These are phyloP conservation scores for Mimas tiliae DNA, from an alignment of 2,888 invertebrate species.

Conservation along the genomic window DNA sequence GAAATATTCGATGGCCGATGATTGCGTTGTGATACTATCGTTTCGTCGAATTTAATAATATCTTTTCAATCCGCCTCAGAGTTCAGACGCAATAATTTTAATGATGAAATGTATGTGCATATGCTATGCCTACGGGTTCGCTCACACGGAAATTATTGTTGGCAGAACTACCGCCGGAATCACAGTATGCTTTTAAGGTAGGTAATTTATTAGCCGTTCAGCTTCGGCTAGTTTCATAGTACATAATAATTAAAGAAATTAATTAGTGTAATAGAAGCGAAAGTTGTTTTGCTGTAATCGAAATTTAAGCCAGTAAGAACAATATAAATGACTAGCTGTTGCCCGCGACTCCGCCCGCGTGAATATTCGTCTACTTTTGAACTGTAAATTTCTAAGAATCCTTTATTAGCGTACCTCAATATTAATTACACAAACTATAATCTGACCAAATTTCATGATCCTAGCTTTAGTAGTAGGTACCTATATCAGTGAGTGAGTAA, in stretches of 20 bases:
- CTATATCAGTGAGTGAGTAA: too few relatives aligned
- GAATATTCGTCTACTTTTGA: too few relatives aligned
- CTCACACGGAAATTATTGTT: slow-evolving; percentile 11
- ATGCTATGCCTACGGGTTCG: background rate
- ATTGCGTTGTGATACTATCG: slow-evolving; percentile 62
- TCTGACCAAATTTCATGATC: too few relatives aligned
- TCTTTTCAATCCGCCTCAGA: slow-evolving; percentile 36
- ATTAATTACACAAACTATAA: too few relatives aligned
- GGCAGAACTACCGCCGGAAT: background rate
- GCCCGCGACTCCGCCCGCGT: too few relatives aligned
- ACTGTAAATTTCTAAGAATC: too few relatives aligned
- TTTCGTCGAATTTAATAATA: slow-evolving; percentile 76
- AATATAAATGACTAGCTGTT: too few relatives aligned
- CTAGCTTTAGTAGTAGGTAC: too few relatives aligned
- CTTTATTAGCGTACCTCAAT: too few relatives aligned
- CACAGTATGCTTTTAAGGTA: slow-evolving; percentile 2
- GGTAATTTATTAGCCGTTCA: slow-evolving; percentile 16
- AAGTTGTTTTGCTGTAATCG: background rate
- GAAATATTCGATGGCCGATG: slow-evolving; percentile 51
- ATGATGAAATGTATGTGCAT: slow-evolving; percentile 19
- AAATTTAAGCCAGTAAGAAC: slow-evolving; percentile 3
- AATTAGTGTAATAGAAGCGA: slow-evolving; percentile 4
- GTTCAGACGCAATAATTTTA: slow-evolving; percentile 17
- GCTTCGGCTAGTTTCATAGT: background rate
- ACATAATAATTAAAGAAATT: slow-evolving; percentile 7